These are phyloP conservation scores for Lutjanus erythropterus DNA, from an alignment of 2,113 vertebrate genomes.

Conservation along the genomic window DNA sequence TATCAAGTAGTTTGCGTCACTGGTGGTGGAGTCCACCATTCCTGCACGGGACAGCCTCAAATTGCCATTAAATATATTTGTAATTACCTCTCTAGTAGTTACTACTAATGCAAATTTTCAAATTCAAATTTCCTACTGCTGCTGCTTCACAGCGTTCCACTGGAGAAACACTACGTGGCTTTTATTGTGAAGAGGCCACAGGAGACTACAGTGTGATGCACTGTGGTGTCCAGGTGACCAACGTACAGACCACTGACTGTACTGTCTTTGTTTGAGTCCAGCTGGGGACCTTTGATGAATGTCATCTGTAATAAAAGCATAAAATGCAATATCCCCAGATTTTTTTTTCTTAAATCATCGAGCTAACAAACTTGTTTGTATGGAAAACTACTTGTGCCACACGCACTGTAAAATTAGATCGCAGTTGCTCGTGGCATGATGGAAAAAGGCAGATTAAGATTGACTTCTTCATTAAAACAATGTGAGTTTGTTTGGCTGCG, in stretches of 20 bases:
- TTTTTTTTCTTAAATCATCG: too few relatives aligned
- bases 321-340: too few relatives aligned
- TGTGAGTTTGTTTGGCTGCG: conserved; percentile 1
- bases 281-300: neutral
- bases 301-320: neutral
- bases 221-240: neutral
- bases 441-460: neutral
- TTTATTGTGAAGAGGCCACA: neutral
- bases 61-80: too few relatives aligned
- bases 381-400: neutral
- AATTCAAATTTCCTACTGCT: neutral
- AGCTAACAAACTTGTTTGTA: neutral
- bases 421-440: neutral
- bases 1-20: neutral
- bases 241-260: neutral
- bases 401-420: neutral
- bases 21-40: neutral
- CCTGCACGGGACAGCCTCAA: too few relatives aligned
- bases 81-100: too few relatives aligned
- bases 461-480: conserved; percentile 11
- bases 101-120: neutral
- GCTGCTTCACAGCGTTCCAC: neutral
- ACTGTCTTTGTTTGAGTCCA: neutral
- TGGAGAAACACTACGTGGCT: neutral
- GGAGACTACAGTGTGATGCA: neutral